Percentiles rank a stretch among this genome's conserved stretches.
These are phyloP conservation scores for Gambusia yucatana DNA, from an alignment of 2,797 vertebrate species.

Conservation along the genomic window DNA sequence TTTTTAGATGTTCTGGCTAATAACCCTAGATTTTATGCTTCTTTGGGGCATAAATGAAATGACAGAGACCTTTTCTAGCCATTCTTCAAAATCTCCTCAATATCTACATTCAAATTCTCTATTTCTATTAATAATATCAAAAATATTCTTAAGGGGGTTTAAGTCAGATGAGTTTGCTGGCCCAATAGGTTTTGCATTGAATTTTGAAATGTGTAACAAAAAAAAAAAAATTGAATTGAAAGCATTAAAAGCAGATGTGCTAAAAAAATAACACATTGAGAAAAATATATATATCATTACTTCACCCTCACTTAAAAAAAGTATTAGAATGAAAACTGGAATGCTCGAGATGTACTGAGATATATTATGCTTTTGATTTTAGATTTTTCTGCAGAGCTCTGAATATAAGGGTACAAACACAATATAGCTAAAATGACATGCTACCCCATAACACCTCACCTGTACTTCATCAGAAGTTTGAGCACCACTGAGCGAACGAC, in stretches of 20 bases:
- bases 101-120: too few species aligned
- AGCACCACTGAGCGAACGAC: constrained; percentile 92
- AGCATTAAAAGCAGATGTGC: too few species aligned
- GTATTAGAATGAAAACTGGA: background rate
- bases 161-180: too few species aligned
- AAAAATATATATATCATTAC: background rate
- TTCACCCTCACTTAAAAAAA: background rate
- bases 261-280: too few species aligned
- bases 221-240: too few species aligned
- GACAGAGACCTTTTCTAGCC: background rate
- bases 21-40: background rate
- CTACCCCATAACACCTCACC: constrained; percentile 73
- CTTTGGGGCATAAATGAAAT: background rate
- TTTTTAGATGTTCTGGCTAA: background rate
- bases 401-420: background rate
- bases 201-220: too few species aligned
- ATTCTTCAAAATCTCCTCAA: background rate
- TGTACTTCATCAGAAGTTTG: constrained; percentile 95
- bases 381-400: background rate
- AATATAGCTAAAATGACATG: background rate
- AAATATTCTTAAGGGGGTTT: too few species aligned
- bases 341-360: background rate
- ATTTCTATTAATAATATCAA: too few species aligned
- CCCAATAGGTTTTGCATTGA: too few species aligned
- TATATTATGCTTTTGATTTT: background rate